Base-by-base conservation (phyloP, 2,888 invertebrate genomes). In the Aphidius colemani region DNA sequence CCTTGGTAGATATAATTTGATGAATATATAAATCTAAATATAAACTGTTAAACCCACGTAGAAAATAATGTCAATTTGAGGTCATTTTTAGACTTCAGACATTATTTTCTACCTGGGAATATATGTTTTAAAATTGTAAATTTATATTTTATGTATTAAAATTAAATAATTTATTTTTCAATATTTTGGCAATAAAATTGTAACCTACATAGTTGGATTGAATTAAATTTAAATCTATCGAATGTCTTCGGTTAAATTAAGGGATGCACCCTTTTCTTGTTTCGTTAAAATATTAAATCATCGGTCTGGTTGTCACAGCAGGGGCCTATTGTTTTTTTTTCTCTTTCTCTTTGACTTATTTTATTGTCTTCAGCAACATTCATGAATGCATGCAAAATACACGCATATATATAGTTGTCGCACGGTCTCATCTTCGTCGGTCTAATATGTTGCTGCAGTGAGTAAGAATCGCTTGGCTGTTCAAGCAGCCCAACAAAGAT, bases 211-310 rank as follows among this genome's bases (percentile, higher is more conserved):
- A 5, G 30, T 30, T 30, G 30, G 5, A 30, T 30, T 5, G 5
- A 30, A 30, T 5, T 30, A 30, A 30, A 30, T 74, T 66, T 72
- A 68, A 67, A 77, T 76, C 73, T 73, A 73, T 74, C 73, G 73
- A 75, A 77, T 77, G 69, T 74, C 73, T 68, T 73, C 71, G 74
- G 75, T 74, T 75, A 75, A 77, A 77, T 77, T 76, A 77, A 77
- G 76, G 76, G 75, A 73, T 76, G 76, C 71, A 76, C 73, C 30
- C 76, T 74, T 76, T 66, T 57, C 48, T 78, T 76, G 75, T 80
- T 81, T 81, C 76, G 78, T 77, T 75, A 75, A 79, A 80, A 81
- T 81, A 81, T 81, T 81, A 81, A 81, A 81, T 81, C 81, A 81
- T 81, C 80, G 79, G 78, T 74, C 73, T 74, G 74, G 74, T 3